Conservation (phyloP, 1,140 invertebrate species). For the Atta colombica region DNA sequence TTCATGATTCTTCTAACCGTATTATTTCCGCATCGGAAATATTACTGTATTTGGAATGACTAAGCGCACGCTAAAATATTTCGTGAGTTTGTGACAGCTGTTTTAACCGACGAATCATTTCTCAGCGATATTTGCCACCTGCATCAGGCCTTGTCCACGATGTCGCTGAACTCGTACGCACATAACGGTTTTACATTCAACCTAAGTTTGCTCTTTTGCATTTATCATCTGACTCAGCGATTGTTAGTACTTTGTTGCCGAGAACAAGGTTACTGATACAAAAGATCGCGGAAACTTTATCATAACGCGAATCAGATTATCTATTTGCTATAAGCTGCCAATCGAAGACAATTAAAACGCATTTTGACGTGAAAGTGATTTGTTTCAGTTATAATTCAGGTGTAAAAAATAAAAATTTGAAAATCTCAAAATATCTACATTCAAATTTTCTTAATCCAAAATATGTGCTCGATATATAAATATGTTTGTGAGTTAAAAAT, state of each 20-base stretch:
- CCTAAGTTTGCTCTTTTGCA: conserved; percentile 51
- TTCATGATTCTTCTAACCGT: neutral
- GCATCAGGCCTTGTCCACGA: conserved; percentile 18
- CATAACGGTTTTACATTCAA: conserved; percentile 58
- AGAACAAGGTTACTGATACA: conserved; percentile 57
- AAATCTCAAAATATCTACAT: neutral
- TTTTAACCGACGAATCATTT: conserved; percentile 53
- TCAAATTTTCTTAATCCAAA: neutral
- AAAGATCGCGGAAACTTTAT: conserved; percentile 43
- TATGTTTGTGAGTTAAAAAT: neutral
- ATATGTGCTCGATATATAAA: too few relatives aligned
- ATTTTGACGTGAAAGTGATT: conserved; percentile 10
- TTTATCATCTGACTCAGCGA: conserved; percentile 62
- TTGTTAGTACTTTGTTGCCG: conserved; percentile 24
- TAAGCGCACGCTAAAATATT: conserved; percentile 20
- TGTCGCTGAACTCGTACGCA: conserved; percentile 52
- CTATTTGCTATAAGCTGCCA: neutral
- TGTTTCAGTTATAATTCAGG: neutral
- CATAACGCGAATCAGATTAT: conserved; percentile 26
- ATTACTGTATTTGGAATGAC: conserved; percentile 26
- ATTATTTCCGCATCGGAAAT: neutral
- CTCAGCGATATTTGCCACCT: conserved; percentile 44
- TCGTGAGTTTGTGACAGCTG: conserved; percentile 46
- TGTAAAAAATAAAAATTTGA: neutral
- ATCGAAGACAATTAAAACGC: neutral